Evolutionary conservation across 2,888 invertebrate genomes (phyloP).

Genomic region (Machimus rusticus): DNA sequence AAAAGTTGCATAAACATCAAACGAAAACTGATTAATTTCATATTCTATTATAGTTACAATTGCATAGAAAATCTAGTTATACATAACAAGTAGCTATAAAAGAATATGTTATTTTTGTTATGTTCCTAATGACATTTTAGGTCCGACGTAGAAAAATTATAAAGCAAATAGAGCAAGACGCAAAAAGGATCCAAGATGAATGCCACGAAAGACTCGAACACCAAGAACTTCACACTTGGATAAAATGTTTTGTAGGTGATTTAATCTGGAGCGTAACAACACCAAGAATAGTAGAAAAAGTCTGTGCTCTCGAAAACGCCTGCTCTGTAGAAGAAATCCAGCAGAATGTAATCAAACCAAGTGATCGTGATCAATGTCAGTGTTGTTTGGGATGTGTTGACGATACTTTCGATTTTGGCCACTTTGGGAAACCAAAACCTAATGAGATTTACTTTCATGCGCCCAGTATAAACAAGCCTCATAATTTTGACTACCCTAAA

Average conservation of each 20-base stretch:
- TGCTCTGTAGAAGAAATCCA: neutral
- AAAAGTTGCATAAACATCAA: too few relatives aligned
- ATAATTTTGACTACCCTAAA: constrained; percentile 51
- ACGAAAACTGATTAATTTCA: too few relatives aligned
- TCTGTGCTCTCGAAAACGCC: neutral
- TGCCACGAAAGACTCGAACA: constrained; percentile 4
- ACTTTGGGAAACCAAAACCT: constrained; percentile 38
- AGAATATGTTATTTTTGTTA: neutral
- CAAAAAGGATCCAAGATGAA: constrained; percentile 28
- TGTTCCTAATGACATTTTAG: neutral
- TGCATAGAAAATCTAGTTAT: too few relatives aligned
- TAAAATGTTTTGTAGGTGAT: constrained; percentile 36
- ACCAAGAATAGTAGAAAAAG: neutral
- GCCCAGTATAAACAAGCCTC: constrained; percentile 3
- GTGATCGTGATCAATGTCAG: neutral
- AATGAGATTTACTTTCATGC: constrained; percentile 49
- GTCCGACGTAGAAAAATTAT: neutral
- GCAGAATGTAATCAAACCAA: neutral
- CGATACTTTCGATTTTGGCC: constrained; percentile 42
- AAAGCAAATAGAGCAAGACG: constrained; percentile 34
- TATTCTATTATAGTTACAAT: too few relatives aligned
- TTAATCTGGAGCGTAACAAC: neutral
- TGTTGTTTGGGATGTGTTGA: neutral
- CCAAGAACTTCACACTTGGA: constrained; percentile 33
- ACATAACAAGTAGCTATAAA: too few relatives aligned